Conservation (phyloP, 2,797 vertebrate genomes). For the Chaetodon trifasciatus region DNA sequence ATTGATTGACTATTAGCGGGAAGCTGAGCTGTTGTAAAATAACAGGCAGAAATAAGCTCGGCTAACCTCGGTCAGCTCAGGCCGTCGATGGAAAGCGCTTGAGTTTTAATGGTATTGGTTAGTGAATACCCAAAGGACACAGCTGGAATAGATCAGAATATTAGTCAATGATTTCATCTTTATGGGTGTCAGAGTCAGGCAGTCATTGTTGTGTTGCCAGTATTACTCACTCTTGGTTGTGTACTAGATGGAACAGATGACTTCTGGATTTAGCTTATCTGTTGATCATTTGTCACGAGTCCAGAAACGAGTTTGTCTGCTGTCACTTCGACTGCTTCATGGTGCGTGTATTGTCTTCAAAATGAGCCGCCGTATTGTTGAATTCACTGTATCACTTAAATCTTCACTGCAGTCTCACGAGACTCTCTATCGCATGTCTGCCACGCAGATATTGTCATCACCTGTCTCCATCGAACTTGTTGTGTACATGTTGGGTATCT, state of each 20-base stretch:
- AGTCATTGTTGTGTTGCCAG: background rate
- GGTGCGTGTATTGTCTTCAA: constrained; percentile 15
- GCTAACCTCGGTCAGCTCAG: constrained; percentile 29
- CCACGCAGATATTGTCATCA: constrained; percentile 52
- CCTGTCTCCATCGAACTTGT: constrained; percentile 37
- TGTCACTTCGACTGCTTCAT: background rate
- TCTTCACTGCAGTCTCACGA: constrained; percentile 19
- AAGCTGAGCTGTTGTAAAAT: constrained; percentile 34
- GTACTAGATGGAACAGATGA: background rate
- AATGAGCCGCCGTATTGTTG: background rate
- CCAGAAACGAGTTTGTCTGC: constrained; percentile 33
- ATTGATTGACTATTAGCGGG: constrained; percentile 56
- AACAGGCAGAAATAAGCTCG: constrained; percentile 36
- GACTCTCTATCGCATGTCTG: constrained; percentile 33
- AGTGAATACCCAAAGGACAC: constrained; percentile 23
- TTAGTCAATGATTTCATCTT: constrained; percentile 20
- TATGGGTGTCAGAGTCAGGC: background rate
- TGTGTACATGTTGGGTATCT: constrained; percentile 38
- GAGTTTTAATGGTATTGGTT: constrained; percentile 44
- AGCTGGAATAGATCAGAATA: constrained; percentile 21
- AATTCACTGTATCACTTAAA: constrained; percentile 32
- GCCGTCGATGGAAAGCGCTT: constrained; percentile 43
- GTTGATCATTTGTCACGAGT: background rate
- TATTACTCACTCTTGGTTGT: background rate
- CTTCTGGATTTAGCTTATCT: constrained; percentile 17